phyloP scores from a whole-genome alignment of 2,888 invertebrate species.

The Drosophila anomalata region DNA sequence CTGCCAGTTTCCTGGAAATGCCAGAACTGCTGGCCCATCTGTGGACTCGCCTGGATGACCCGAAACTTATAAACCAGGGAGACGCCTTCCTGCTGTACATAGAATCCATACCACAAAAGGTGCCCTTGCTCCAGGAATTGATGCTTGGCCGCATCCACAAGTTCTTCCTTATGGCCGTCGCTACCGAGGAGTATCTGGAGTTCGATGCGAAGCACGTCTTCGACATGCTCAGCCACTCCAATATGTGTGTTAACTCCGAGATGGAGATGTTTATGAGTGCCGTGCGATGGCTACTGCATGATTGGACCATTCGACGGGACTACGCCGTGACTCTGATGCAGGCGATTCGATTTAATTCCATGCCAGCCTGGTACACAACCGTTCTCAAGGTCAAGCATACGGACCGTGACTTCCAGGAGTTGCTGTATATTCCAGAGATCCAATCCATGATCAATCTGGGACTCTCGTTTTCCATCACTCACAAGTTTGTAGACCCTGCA shows the following conservation, averaged over 20 bases:
- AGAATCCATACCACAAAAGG: slow-evolving; percentile 85
- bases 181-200: slow-evolving; percentile 88
- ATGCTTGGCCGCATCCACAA: slow-evolving; percentile 88
- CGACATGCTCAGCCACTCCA: slow-evolving; percentile 87
- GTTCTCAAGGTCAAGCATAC: slow-evolving; percentile 90
- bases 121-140: slow-evolving; percentile 59
- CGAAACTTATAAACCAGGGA: slow-evolving; percentile 86
- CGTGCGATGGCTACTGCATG: slow-evolving; percentile 89
- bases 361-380: slow-evolving; percentile 91
- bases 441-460: slow-evolving; percentile 19
- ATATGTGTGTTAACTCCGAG: slow-evolving; percentile 89
- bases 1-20: slow-evolving; percentile 41
- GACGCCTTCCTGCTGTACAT: slow-evolving; percentile 83
- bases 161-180: slow-evolving; percentile 90
- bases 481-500: slow-evolving; percentile 6
- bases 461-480: slow-evolving; percentile 30
- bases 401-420: slow-evolving; percentile 82
- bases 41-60: slow-evolving; percentile 89
- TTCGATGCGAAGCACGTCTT: slow-evolving; percentile 87
- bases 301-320: slow-evolving; percentile 87
- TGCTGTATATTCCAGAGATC: slow-evolving; percentile 20
- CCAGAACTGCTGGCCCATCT: slow-evolving; percentile 24
- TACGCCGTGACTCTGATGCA: slow-evolving; percentile 87
- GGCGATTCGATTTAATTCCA: slow-evolving; percentile 90
- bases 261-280: slow-evolving; percentile 89